phyloP scores from a whole-genome alignment of 53 echinoderm and acorn worm genomes.

The Mesocentrotus franciscanus region DNA sequence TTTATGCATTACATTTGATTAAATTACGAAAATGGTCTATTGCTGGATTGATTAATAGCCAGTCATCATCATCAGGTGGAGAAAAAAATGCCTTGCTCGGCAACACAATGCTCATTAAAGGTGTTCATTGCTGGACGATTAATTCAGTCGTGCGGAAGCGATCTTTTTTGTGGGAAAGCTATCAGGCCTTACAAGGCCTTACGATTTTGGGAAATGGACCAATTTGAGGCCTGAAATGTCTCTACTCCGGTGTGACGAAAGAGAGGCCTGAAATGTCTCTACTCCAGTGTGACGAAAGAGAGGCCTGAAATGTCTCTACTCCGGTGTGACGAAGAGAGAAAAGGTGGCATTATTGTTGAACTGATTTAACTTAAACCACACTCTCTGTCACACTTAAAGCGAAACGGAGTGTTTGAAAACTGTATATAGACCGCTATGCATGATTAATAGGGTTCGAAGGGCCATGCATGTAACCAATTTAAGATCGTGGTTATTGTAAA shows the following conservation, averaged over 20 bases:
- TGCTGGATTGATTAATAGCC: neutral
- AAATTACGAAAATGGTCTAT: neutral
- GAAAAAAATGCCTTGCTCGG: neutral
- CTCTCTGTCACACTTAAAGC: conserved; percentile 10
- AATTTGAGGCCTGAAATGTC: neutral
- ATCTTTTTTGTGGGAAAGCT: neutral
- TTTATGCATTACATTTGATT: too few relatives aligned
- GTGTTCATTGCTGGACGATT: neutral
- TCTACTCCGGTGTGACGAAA: neutral
- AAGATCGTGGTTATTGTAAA: too few relatives aligned
- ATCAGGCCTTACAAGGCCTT: neutral
- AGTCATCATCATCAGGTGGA: neutral
- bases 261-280: neutral
- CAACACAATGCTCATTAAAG: neutral
- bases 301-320: neutral
- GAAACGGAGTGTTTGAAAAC: neutral
- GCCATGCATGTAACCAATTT: neutral
- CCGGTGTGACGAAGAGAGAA: neutral
- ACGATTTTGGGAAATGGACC: neutral
- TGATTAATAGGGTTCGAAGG: neutral
- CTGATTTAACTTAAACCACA: neutral
- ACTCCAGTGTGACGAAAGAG: neutral
- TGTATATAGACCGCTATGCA: neutral
- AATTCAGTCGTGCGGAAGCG: neutral
- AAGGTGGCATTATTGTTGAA: neutral